These are phyloP conservation scores for Brienomyrus brachyistius DNA, from an alignment of 2,113 vertebrate species.

Conservation along the genomic window DNA sequence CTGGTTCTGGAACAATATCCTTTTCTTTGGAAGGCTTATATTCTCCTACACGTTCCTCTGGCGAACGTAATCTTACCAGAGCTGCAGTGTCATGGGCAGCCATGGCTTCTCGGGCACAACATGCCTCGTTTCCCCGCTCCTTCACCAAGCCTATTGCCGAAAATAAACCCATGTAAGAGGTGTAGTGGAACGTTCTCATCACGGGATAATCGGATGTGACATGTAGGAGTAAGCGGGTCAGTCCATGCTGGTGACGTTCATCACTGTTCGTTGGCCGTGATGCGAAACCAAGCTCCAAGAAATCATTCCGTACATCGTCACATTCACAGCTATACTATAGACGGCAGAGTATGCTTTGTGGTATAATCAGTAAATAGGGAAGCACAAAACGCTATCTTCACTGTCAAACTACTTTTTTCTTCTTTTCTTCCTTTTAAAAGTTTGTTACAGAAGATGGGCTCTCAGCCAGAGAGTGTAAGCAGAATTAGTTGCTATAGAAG, in stretches of 20 bases:
- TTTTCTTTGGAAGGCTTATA: constrained; percentile 52
- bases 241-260: not conserved
- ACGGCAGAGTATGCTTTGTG: not conserved
- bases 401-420: not conserved
- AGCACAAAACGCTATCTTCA: not conserved
- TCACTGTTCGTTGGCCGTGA: not conserved
- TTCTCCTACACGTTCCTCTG: not conserved
- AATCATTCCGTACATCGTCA: not conserved
- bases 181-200: not conserved
- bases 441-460: not conserved
- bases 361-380: not conserved
- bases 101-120: not conserved
- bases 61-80: not conserved
- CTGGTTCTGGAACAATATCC: constrained; percentile 99
- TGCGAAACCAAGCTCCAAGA: not conserved
- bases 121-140: not conserved
- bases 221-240: not conserved
- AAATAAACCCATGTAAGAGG: not conserved
- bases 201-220: not conserved
- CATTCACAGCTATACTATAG: not conserved
- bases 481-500: not conserved
- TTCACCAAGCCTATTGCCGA: not conserved
- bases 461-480: not conserved
- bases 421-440: not conserved
- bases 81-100: not conserved